Evolutionary conservation across 2,797 vertebrate species (phyloP), one percentile per base, ranked within the genome.

Genomic region (Pachyuromys duprasi): DNA sequence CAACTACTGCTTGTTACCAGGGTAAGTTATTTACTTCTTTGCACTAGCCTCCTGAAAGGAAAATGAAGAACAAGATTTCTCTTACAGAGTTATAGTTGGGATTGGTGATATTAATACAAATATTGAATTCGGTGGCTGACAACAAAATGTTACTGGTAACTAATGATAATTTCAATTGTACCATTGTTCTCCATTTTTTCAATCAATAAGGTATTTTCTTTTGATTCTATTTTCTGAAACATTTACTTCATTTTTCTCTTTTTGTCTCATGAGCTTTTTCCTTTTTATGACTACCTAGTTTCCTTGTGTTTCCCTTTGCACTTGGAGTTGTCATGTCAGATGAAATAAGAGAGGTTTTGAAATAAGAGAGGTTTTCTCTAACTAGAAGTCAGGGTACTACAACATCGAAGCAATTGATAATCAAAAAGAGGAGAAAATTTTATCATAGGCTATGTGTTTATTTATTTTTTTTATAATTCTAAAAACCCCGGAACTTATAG

Each of bases 371-470:
- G 18, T n/a, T 76, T 45, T 81, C 42, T 67, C 20, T 12, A 42
- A 76, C 55, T 80, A 74, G 63, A 90, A 39, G 31, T 90, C 15
- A 86, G 36, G 57, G 3, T 91, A 75, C 22, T 36, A 0, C 55
- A 57, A 24, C 18, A 69, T 82, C 70, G 36, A 31, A 72, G 18
- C 89, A 65, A 53, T 57, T 81, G 62, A 74, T 76, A 22, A 67
- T 94, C 55, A 60, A 45, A 92, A 81, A 36, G 60, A 67, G n/a
- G 39, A 69, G 84, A 57, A 87, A 86, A 74, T 76, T 90, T 84
- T 31, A 90, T 39, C 81, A 83, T 83, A 60, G 57, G 33, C 5
- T 12, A 36, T 65, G 15, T 86, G 39, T 55, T 79, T 92, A n/a
- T 74, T 36, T 1, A 39, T 60, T 75, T 82, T 87, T 74, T 76